A percentile compares a stretch with the other conserved stretches of the same genome.
phyloP scores from a whole-genome alignment of 2,113 vertebrate species.

The Oostethus manadensis region DNA sequence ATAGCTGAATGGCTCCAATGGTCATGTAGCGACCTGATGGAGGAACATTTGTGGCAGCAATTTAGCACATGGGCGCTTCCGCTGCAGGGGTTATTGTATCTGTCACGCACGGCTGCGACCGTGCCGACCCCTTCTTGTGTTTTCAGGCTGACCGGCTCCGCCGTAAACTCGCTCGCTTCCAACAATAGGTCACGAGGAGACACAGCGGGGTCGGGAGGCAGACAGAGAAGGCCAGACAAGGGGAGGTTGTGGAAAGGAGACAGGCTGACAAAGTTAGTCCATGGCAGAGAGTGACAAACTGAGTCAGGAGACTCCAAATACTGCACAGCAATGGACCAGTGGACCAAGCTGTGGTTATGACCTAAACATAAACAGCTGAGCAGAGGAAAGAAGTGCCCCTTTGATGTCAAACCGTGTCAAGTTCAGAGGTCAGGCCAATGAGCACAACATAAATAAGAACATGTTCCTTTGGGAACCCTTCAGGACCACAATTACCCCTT shows the following conservation, averaged over 20 bases:
- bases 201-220: slow-evolving; percentile 9
- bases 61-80: slow-evolving; percentile 68
- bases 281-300: slow-evolving; percentile 14
- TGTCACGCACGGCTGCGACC: slow-evolving; percentile 50
- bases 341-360: slow-evolving; percentile 3
- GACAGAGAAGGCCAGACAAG: background rate
- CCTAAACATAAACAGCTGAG: slow-evolving; percentile 8
- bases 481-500: slow-evolving; percentile 39
- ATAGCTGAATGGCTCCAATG: slow-evolving; percentile 35
- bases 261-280: slow-evolving; percentile 19
- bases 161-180: slow-evolving; percentile 37
- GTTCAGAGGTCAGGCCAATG: slow-evolving; percentile 25
- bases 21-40: slow-evolving; percentile 33
- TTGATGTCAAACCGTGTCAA: slow-evolving; percentile 11
- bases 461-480: slow-evolving; percentile 43
- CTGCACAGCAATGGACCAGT: background rate
- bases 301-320: background rate
- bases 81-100: slow-evolving; percentile 65
- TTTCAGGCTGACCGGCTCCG: slow-evolving; percentile 39
- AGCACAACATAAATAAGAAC: slow-evolving; percentile 53
- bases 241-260: slow-evolving; percentile 19
- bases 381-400: background rate
- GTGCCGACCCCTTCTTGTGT: slow-evolving; percentile 44
- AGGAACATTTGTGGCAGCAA: slow-evolving; percentile 63
- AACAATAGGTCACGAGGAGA: slow-evolving; percentile 47